Evolutionary conservation across 2,797 vertebrate genomes (phyloP), one percentile per base, ranked within the genome.

Genomic region (Antrozous pallidus): DNA sequence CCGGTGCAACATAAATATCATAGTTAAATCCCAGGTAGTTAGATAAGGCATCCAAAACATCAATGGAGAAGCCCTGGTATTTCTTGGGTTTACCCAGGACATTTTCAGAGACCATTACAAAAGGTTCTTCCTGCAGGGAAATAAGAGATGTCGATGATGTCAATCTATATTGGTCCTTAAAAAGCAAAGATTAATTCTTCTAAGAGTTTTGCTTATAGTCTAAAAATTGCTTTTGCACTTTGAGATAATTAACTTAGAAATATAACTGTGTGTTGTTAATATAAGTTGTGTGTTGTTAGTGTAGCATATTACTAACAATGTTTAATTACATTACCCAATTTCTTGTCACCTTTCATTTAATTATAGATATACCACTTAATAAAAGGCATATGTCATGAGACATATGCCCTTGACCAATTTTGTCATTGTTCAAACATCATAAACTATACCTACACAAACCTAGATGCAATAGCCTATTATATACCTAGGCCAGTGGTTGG

Each of bases 31-130:
- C 99, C 16, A 99, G 98, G 97, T 99, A 99, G 97, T 99, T 99
- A 85, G 99, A 98, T 95, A 99, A 98, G 84, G 99, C 99, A 95
- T 99, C 99, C 96, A 99, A 98, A 63, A 99, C 99, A 0, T 99
- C 99, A 16, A 99, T 99, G 90, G 99, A 99, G 97, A 98, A 99
- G 67, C 99, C 99, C 86, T 99, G 99, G 96, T 99, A 99, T 97
- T 99, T 99, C 98, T 99, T 99, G 0, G 99, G 99, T 96, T 99
- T 99, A 45, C 99, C 99, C 97, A 99, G 97, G 81, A 99, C 99
- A 70, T 99, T 99, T 98, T 99, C 99, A 24, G 99, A 99, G 79
- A 99, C 99, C 99, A 99, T 99, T 92, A 99, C 99, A 93, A 99
- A 99, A 14, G 99, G 99, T 97, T 99, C 99, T 98, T 99, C 99